A percentile compares a stretch with the other conserved stretches of the same genome.
Evolutionary conservation across 1,140 invertebrate genomes (phyloP).

Genomic region (Polyergus mexicanus): DNA sequence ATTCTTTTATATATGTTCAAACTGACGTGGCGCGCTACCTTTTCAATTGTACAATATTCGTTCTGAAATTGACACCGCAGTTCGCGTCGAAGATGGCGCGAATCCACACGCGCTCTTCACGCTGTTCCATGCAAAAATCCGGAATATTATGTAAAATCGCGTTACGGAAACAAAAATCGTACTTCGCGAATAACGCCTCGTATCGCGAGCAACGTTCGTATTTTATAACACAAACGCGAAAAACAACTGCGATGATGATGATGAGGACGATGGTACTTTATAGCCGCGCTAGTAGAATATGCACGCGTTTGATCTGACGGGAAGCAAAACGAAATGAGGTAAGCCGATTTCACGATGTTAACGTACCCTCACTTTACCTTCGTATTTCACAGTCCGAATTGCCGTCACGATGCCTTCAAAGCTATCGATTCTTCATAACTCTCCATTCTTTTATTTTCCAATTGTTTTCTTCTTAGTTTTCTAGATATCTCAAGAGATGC

Average conservation of each 20-base stretch:
- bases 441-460: constrained; percentile 5
- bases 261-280: constrained; percentile 1
- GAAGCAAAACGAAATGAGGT: constrained; percentile 13
- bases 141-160: neutral
- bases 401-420: neutral
- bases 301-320: constrained; percentile 1
- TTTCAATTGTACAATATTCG: constrained; percentile 14
- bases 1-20: constrained; percentile 4
- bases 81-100: neutral
- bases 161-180: neutral
- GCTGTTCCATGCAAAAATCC: neutral
- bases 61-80: neutral
- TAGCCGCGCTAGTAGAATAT: constrained; percentile 26
- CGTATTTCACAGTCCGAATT: neutral
- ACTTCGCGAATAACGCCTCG: neutral
- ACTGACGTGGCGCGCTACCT: neutral
- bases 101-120: neutral
- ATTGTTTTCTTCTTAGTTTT: neutral
- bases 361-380: constrained; percentile 27
- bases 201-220: neutral
- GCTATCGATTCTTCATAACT: constrained; percentile 19
- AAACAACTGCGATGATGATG: neutral
- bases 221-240: neutral
- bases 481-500: neutral
- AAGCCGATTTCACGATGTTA: constrained; percentile 24